Evolutionary conservation across 2,113 vertebrate species (phyloP).

Genomic region (Megalops atlanticus): DNA sequence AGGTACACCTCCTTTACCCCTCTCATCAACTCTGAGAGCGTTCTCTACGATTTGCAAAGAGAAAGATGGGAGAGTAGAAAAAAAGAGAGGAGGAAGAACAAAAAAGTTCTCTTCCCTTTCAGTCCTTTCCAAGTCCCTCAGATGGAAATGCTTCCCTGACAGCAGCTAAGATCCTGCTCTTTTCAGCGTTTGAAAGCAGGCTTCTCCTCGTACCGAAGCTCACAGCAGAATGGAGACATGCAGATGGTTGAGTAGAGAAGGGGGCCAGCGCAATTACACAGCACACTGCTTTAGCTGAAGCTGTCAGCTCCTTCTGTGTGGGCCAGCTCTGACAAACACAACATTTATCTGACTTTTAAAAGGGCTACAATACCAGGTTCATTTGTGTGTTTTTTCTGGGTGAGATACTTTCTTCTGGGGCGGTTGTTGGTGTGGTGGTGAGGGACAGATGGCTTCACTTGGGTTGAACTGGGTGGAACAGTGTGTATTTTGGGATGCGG

Average conservation of each 20-base stretch:
- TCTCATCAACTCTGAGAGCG: background rate
- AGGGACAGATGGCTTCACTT: too few relatives aligned
- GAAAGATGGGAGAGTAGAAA: background rate
- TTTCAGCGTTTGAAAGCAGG: background rate
- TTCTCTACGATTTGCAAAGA: background rate
- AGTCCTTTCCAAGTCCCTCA: background rate
- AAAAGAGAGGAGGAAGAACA: background rate
- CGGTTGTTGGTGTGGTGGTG: too few relatives aligned
- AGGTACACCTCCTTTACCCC: background rate
- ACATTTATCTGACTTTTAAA: background rate
- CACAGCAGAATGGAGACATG: background rate
- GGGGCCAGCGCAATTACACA: conserved; percentile 5
- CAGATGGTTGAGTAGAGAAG: background rate
- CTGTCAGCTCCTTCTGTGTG: background rate
- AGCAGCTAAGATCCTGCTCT: background rate
- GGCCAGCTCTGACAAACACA: background rate
- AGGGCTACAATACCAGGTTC: too few relatives aligned
- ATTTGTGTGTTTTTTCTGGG: too few relatives aligned
- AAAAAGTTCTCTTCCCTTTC: background rate
- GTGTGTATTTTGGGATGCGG: too few relatives aligned
- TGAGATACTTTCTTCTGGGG: background rate
- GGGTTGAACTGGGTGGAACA: too few relatives aligned
- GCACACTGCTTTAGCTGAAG: background rate
- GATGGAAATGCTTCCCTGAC: background rate
- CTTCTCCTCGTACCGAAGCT: background rate